A percentile compares a stretch with the other conserved stretches of the same genome.
phyloP scores from a whole-genome alignment of 2,888 invertebrate species.

The Andrena flavipes region DNA sequence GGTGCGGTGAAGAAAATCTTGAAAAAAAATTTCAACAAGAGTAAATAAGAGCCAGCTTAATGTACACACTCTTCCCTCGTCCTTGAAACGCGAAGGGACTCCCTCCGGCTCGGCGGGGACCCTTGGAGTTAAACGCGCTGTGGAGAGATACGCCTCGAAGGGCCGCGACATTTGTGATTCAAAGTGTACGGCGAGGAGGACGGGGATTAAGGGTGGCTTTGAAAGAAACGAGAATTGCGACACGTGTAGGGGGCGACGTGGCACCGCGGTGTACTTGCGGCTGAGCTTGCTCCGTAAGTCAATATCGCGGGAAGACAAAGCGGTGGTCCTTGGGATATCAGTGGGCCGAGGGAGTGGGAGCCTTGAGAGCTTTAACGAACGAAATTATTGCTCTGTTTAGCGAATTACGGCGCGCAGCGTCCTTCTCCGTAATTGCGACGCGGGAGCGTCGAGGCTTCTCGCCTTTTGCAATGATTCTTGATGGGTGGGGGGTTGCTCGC shows the following conservation, averaged over 20 bases:
- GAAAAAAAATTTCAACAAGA: too few species aligned
- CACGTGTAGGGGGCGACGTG: slow-evolving; percentile 18
- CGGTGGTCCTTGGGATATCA: background rate
- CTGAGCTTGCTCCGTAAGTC: slow-evolving; percentile 36
- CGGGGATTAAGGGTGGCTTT: slow-evolving; percentile 53
- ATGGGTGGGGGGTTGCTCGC: background rate
- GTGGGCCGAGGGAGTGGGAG: background rate
- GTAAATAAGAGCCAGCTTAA: too few species aligned
- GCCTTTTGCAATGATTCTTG: background rate
- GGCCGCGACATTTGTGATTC: slow-evolving; percentile 54
- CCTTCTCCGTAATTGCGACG: background rate
- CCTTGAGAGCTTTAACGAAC: background rate
- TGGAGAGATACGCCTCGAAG: slow-evolving; percentile 22
- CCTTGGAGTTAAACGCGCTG: slow-evolving; percentile 22
- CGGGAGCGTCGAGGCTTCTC: background rate
- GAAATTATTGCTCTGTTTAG: background rate
- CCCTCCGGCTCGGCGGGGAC: slow-evolving; percentile 3
- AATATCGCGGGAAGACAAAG: slow-evolving; percentile 11
- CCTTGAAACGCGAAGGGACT: slow-evolving; percentile 24
- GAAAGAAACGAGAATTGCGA: slow-evolving; percentile 48
- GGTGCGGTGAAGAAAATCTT: too few species aligned
- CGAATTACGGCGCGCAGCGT: background rate
- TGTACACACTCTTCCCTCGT: slow-evolving; percentile 18
- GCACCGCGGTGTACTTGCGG: background rate
- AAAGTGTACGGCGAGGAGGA: slow-evolving; percentile 42